phyloP scores from a whole-genome alignment of 1,140 invertebrate species.

The Hyphantria cunea region DNA sequence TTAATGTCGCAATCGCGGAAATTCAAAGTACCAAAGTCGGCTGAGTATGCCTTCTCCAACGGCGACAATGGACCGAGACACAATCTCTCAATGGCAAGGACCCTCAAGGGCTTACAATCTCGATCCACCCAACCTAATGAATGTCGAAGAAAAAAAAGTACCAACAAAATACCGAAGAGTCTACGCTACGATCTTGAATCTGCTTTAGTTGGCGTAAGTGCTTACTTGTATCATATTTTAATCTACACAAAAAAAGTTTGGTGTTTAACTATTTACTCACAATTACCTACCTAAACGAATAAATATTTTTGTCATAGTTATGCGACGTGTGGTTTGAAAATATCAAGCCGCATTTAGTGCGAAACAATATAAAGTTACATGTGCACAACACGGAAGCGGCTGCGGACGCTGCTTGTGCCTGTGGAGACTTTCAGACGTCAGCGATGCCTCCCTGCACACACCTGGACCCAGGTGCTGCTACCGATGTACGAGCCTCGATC shows the following conservation, averaged over 20 bases:
- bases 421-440: slow-evolving; percentile 7
- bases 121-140: slow-evolving; percentile 2
- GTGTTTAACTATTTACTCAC: not conserved
- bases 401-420: slow-evolving; percentile 40
- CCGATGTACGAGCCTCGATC: slow-evolving; percentile 61
- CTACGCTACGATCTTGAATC: slow-evolving; percentile 68
- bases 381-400: slow-evolving; percentile 33
- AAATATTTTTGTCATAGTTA: slow-evolving; percentile 46
- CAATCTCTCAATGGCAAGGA: slow-evolving; percentile 25
- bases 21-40: slow-evolving; percentile 12
- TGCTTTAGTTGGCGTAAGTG: slow-evolving; percentile 65
- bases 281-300: not conserved
- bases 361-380: slow-evolving; percentile 73
- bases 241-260: not conserved
- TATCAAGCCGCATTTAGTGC: slow-evolving; percentile 68
- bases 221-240: not conserved
- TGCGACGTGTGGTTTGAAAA: slow-evolving; percentile 76
- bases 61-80: not conserved
- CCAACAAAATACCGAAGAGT: slow-evolving; percentile 59
- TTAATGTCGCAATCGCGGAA: slow-evolving; percentile 40
- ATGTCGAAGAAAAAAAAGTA: slow-evolving; percentile 39
- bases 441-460: slow-evolving; percentile 46
- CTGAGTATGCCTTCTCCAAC: not conserved
- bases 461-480: slow-evolving; percentile 71
- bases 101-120: slow-evolving; percentile 36